A percentile compares a stretch with the other conserved stretches of the same genome.
Evolutionary conservation across 2,797 vertebrate genomes (phyloP).

Genomic region (Pempheris klunzingeri): DNA sequence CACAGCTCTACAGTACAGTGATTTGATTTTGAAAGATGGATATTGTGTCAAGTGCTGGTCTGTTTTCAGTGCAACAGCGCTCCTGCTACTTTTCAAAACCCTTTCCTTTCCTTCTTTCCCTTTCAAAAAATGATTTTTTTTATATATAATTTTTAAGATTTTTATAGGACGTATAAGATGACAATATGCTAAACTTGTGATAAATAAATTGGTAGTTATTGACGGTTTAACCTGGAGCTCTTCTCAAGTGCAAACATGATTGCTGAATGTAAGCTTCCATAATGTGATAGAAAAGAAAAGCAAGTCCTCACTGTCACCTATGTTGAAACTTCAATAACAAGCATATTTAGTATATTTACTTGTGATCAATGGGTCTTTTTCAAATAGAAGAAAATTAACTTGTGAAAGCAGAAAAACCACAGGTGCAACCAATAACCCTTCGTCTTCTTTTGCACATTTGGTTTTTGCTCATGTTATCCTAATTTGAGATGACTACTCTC

Average conservation of each 20-base stretch:
- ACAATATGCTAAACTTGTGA: not conserved
- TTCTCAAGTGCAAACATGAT: not conserved
- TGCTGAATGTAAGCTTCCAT: not conserved
- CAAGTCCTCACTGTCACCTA: not conserved
- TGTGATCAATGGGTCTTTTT: constrained; percentile 1
- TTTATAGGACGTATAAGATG: not conserved
- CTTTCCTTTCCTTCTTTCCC: too few species aligned
- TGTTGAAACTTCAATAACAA: not conserved
- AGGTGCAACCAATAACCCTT: constrained; percentile 11
- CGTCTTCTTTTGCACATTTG: not conserved
- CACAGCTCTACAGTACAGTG: not conserved
- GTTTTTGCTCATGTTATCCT: constrained; percentile 7
- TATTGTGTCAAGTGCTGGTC: not conserved
- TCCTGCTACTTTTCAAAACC: not conserved
- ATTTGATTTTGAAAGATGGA: not conserved
- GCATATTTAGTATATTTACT: not conserved
- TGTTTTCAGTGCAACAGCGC: not conserved
- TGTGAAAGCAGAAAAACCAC: constrained; percentile 1
- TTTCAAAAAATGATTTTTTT: too few species aligned
- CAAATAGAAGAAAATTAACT: not conserved
- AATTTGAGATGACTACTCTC: constrained; percentile 34
- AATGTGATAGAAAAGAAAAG: not conserved
- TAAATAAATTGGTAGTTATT: not conserved
- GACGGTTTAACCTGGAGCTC: not conserved
- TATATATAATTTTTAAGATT: too few species aligned